A percentile compares a stretch with the other conserved stretches of the same genome.
phyloP scores from a whole-genome alignment of 1,140 invertebrate genomes.

The Sweltsa coloradensis region DNA sequence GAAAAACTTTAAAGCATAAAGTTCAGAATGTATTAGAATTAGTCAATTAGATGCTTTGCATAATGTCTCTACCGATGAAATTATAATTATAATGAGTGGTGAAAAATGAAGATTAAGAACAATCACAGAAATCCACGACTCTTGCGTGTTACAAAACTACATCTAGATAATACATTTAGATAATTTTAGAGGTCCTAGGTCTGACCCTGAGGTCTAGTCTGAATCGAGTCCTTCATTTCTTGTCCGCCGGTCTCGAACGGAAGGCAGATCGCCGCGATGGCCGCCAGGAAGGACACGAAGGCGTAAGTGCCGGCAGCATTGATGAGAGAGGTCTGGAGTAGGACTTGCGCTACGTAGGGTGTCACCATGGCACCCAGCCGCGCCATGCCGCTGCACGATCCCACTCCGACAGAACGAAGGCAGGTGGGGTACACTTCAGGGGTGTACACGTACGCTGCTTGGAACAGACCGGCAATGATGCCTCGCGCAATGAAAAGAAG shows the following conservation, averaged over 20 bases:
- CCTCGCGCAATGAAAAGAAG: constrained; percentile 82
- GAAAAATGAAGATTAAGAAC: too few relatives aligned
- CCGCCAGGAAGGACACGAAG: constrained; percentile 55
- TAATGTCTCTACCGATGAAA: too few relatives aligned
- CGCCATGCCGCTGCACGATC: constrained; percentile 81
- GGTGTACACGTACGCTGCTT: constrained; percentile 91
- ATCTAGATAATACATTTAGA: too few relatives aligned
- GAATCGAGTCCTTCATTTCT: constrained; percentile 48
- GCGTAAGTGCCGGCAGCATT: constrained; percentile 63
- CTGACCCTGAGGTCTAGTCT: too few relatives aligned
- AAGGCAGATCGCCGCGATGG: constrained; percentile 56
- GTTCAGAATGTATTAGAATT: too few relatives aligned
- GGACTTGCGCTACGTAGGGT: constrained; percentile 82
- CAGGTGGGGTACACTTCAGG: constrained; percentile 88
- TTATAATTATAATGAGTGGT: too few relatives aligned
- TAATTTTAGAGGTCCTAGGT: too few relatives aligned
- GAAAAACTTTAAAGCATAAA: too few relatives aligned
- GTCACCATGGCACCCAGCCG: constrained; percentile 85
- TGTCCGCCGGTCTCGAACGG: constrained; percentile 69
- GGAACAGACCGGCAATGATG: constrained; percentile 87
- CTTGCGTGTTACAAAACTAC: too few relatives aligned
- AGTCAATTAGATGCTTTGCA: too few relatives aligned
- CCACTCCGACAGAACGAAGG: constrained; percentile 74
- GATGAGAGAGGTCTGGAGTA: constrained; percentile 54
- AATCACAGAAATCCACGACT: too few relatives aligned